Percentiles rank a stretch among this genome's conserved stretches.
These are phyloP conservation scores for Ochotona curzoniae DNA, from an alignment of 2,113 vertebrate genomes.

Conservation along the genomic window DNA sequence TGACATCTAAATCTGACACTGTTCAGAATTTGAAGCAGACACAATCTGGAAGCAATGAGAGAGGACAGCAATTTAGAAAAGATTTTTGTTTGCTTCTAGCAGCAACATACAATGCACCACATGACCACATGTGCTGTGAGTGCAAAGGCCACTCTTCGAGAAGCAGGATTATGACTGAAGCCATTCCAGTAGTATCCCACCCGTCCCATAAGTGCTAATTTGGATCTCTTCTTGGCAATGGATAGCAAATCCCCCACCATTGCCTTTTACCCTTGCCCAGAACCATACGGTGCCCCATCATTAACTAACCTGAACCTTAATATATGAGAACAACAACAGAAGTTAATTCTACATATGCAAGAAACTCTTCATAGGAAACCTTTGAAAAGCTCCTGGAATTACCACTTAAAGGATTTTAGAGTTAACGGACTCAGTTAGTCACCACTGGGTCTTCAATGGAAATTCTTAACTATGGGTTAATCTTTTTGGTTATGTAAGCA, in stretches of 20 bases:
- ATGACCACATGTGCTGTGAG: not conserved
- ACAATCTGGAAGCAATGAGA: not conserved
- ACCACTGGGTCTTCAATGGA: not conserved
- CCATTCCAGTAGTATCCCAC: not conserved
- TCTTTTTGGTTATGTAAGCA: not conserved
- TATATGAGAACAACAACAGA: not conserved
- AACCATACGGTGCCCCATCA: not conserved
- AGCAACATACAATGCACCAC: not conserved
- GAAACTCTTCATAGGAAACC: not conserved
- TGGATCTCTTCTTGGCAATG: not conserved
- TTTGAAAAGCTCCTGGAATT: not conserved
- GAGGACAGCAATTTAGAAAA: not conserved
- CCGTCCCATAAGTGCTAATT: not conserved
- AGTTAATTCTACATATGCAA: constrained; percentile 2
- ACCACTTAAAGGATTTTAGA: not conserved
- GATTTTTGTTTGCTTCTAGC: not conserved
- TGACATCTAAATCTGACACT: not conserved
- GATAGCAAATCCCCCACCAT: not conserved
- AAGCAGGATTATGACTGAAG: not conserved
- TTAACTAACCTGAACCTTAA: not conserved
- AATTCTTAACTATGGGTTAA: not conserved
- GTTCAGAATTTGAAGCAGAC: not conserved
- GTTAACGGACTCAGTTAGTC: not conserved
- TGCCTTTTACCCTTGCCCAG: not conserved
- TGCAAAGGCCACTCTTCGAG: not conserved